phyloP scores from a whole-genome alignment of 2,113 vertebrate species.

The Epinephelus cyanopodus region DNA sequence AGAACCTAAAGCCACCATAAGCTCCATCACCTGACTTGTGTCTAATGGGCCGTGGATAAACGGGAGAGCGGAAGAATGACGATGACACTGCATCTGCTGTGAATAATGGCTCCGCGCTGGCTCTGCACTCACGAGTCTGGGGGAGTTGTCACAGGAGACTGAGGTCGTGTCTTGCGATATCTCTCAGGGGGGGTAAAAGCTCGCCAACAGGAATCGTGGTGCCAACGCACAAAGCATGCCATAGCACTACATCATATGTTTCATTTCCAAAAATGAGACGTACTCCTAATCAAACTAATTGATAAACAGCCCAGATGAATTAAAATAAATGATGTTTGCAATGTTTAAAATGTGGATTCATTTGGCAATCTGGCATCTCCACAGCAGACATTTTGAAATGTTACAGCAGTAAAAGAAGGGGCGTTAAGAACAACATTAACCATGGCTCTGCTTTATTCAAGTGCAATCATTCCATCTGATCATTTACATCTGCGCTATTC shows the following conservation, averaged over 20 bases:
- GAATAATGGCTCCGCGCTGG: slow-evolving; percentile 59
- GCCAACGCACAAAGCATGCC: slow-evolving; percentile 22
- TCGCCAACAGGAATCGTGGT: neutral
- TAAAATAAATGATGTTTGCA: neutral
- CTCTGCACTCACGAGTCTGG: slow-evolving; percentile 8
- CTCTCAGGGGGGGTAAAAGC: neutral
- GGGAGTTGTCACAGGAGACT: slow-evolving; percentile 45
- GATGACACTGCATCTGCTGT: slow-evolving; percentile 50
- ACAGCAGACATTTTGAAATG: neutral
- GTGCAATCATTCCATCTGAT: neutral
- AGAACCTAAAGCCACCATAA: slow-evolving; percentile 25
- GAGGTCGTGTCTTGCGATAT: slow-evolving; percentile 25
- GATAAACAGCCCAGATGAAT: neutral
- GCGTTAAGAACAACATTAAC: neutral
- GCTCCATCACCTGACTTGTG: slow-evolving; percentile 52
- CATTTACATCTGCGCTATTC: slow-evolving; percentile 8
- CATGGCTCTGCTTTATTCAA: neutral
- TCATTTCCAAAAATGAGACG: too few relatives aligned
- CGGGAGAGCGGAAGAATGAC: slow-evolving; percentile 30
- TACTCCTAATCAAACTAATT: neutral
- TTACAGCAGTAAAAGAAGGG: neutral
- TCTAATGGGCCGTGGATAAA: slow-evolving; percentile 65
- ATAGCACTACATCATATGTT: neutral
- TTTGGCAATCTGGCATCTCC: neutral
- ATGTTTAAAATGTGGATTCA: too few relatives aligned